Evolutionary conservation across 1,140 invertebrate genomes (phyloP), one percentile per base, ranked within the genome.

Genomic region (Chelonus insularis): DNA sequence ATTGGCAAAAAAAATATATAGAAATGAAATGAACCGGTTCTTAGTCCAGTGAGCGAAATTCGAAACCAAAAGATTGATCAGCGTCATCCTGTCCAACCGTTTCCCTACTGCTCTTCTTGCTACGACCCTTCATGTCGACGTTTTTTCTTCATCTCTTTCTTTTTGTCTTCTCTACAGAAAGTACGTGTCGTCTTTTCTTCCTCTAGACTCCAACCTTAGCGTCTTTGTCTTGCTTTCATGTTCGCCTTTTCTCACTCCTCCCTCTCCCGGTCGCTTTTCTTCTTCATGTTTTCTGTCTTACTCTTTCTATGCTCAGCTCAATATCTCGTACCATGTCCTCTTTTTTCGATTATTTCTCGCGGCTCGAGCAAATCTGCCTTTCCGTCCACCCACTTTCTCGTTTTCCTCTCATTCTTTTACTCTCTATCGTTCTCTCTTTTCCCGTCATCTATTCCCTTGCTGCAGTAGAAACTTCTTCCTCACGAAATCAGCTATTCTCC

Each of bases 401-500:
- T 50, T 32, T 50, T 21, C 21, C 11, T 48, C 37, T 62, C 16
- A 16, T n/a, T 56, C 21, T n/a, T 12, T 25, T n/a, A 25, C 29
- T 52, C 29, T 36, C 50, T 36, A 12, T 25, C 29, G 25, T 52
- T 2, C 32, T 52, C 32, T 52, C 50, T 48, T 45, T 62, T 57
- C 45, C 64, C 32, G 23, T 55, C 39, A 54, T 58, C 55, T 51
- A 56, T 57, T 34, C 51, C 57, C 34, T 45, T 56, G 23, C 43
- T 39, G 32, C 32, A 21, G 25, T 29, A 29, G 25, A 29, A 29
- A 29, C 58, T 58, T 66, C 66, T 56, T 69, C 64, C 60, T 63
- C 56, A 63, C 62, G 48, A 66, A 72, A 73, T 73, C 71, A 70
- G 64, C 64, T 67, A 71, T 71, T 73, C 70, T 68, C 67, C 66